Evolutionary conservation across 2,888 invertebrate genomes (phyloP), one percentile per base, ranked within the genome.

Genomic region (Archips xylosteana): DNA sequence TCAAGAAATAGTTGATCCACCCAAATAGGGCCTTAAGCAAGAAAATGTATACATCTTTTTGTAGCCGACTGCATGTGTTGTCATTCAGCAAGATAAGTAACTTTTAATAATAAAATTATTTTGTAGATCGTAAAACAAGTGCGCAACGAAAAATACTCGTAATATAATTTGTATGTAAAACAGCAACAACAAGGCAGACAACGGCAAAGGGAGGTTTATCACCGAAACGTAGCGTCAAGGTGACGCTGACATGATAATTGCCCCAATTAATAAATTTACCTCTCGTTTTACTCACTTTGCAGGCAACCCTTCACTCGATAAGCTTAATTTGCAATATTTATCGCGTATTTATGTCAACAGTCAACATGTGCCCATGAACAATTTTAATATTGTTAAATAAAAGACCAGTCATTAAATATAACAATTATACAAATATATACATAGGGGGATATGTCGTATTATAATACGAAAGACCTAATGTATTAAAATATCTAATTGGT

Each of bases 161-260:
- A 15, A 5, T 51, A 13, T 4, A 51, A 57, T 57, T 57, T 32
- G 9, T 32, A 57, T 32, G 10, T 23, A 10, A 57, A 57, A 57
- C 32, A 23, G 5, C 23, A 32, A 5, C 15, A 4, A 23, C 57
- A 12, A 32, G 23, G 12, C 57, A 57, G 57, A 32, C 57, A 32
- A 32, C 57, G 12, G 57, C 32, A 12, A 10, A 57, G 57, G 57
- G 57, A 32, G 57, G 57, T 57, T 57, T 32, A 57, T 32, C 57
- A 32, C 57, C 23, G 12, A 68, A 75, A 73, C 77, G 76, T 76
- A 76, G 77, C 80, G 77, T 86, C 87, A 89, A 88, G 88, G 88
- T 85, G 85, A 86, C 84, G 83, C 76, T 83, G 85, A 83, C 84
- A 85, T 84, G 81, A 83, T 87, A 88, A 90, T 89, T 88, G 87